Percentiles rank a stretch among this genome's conserved stretches.
phyloP scores from a whole-genome alignment of 2,113 vertebrate genomes.

The Phylloscopus trochiloides region DNA sequence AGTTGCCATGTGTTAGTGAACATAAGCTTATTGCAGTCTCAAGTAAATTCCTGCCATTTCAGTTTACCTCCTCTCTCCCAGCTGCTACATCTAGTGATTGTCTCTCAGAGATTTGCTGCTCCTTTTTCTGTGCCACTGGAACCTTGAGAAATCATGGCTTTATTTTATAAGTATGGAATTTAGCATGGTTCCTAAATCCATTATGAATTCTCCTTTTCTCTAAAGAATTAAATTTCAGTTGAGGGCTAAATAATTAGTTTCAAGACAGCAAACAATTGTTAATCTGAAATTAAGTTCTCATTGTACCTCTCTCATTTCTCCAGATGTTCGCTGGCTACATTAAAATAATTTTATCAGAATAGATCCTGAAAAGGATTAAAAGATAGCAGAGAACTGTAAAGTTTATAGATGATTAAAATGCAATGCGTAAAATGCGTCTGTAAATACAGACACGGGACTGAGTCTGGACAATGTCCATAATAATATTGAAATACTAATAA shows the following conservation, averaged over 20 bases:
- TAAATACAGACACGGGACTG: neutral
- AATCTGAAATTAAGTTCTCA: neutral
- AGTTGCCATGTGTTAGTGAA: constrained; percentile 47
- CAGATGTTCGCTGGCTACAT: neutral
- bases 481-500: neutral
- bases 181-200: neutral
- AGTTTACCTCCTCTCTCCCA: constrained; percentile 49
- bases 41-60: constrained; percentile 47
- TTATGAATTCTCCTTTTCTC: neutral
- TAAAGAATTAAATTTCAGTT: neutral
- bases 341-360: neutral
- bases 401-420: neutral
- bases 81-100: constrained; percentile 23
- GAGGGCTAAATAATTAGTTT: neutral
- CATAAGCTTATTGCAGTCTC: constrained; percentile 30
- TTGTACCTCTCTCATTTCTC: neutral
- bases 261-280: neutral
- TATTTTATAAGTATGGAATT: neutral
- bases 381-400: neutral
- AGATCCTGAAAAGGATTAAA: neutral
- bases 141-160: neutral
- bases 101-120: constrained; percentile 3
- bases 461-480: neutral
- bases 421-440: neutral
- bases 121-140: constrained; percentile 10